Percentiles rank a stretch among this genome's conserved stretches.
phyloP scores from a whole-genome alignment of 2,888 invertebrate genomes.

The Drepanosiphum platanoidis region DNA sequence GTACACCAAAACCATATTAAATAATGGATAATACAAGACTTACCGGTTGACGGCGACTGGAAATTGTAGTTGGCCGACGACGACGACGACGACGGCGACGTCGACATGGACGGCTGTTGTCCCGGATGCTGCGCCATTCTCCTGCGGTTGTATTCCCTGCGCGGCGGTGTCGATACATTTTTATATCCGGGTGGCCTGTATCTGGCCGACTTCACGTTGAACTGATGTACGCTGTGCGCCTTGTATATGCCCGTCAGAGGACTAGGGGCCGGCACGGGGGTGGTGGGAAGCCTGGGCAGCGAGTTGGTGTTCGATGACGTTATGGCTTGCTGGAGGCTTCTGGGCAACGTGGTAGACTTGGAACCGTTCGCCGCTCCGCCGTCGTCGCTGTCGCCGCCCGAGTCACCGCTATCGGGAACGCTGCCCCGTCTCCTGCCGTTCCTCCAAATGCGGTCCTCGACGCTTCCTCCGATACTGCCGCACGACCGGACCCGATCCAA shows the following conservation, averaged over 20 bases:
- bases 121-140: slow-evolving; percentile 28
- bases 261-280: slow-evolving; percentile 66
- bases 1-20: background rate
- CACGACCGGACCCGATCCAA: slow-evolving; percentile 80
- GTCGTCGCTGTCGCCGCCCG: slow-evolving; percentile 70
- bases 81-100: background rate
- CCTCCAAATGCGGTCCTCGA: slow-evolving; percentile 69
- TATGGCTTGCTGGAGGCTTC: slow-evolving; percentile 71
- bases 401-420: slow-evolving; percentile 71
- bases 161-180: slow-evolving; percentile 68
- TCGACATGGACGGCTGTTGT: slow-evolving; percentile 3
- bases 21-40: slow-evolving; percentile 9
- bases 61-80: slow-evolving; percentile 24
- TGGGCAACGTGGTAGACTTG: slow-evolving; percentile 73
- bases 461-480: slow-evolving; percentile 83
- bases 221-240: slow-evolving; percentile 74
- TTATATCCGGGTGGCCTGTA: slow-evolving; percentile 86
- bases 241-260: slow-evolving; percentile 70
- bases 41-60: slow-evolving; percentile 44
- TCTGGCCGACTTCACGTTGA: slow-evolving; percentile 82
- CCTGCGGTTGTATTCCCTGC: slow-evolving; percentile 71
- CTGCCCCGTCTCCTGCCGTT: slow-evolving; percentile 69
- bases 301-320: slow-evolving; percentile 75
- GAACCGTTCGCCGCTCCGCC: slow-evolving; percentile 68
- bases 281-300: slow-evolving; percentile 78